phyloP scores from a whole-genome alignment of 2,888 invertebrate species.

The Brachycybe producta region DNA sequence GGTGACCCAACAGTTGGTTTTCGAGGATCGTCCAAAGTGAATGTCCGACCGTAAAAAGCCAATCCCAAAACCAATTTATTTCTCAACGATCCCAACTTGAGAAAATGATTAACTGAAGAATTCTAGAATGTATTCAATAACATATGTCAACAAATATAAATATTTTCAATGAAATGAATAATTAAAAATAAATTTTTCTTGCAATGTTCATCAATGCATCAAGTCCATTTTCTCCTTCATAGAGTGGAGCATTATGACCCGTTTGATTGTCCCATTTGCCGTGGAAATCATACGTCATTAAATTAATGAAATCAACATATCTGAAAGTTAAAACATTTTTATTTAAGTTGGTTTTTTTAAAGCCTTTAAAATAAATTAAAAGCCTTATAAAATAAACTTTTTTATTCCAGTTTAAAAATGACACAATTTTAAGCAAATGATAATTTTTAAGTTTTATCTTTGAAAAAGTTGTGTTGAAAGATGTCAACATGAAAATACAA shows the following conservation, averaged over 20 bases:
- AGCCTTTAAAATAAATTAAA: not conserved
- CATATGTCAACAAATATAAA: not conserved
- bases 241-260: conserved; percentile 29
- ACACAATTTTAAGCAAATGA: too few relatives aligned
- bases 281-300: conserved; percentile 32
- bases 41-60: conserved; percentile 13
- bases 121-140: conserved; percentile 11
- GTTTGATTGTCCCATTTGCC: conserved; percentile 29
- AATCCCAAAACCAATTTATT: conserved; percentile 10
- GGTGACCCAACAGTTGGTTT: not conserved
- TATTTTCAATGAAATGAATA: not conserved
- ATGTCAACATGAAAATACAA: too few relatives aligned
- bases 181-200: not conserved
- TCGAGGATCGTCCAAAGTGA: conserved; percentile 8
- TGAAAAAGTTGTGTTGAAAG: too few relatives aligned
- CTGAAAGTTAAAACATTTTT: conserved; percentile 20
- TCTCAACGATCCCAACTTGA: conserved; percentile 4
- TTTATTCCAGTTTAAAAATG: too few relatives aligned
- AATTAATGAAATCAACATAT: conserved; percentile 29
- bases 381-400: too few relatives aligned
- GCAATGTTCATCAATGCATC: conserved; percentile 4
- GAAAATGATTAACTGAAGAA: not conserved
- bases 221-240: conserved; percentile 15
- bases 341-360: too few relatives aligned
- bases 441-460: too few relatives aligned